Conservation (phyloP, 2,888 invertebrate genomes). For the Lissonota sp. region DNA sequence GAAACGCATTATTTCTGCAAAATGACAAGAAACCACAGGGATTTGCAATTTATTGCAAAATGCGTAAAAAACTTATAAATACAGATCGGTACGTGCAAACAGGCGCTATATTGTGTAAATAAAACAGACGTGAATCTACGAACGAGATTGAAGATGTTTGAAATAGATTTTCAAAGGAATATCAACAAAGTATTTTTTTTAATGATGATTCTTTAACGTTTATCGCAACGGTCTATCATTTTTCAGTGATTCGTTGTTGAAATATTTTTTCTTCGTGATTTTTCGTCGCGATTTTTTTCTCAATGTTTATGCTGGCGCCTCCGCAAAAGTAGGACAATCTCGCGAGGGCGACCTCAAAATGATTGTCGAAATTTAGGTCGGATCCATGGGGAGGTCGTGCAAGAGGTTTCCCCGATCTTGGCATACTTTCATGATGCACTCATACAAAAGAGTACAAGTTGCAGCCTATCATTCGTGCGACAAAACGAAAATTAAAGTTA, state of each 20-base stretch:
- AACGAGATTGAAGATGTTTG: neutral
- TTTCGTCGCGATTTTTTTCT: constrained; percentile 5
- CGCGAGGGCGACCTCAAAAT: constrained; percentile 18
- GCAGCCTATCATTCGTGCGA: constrained; percentile 25
- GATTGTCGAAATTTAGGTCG: constrained; percentile 19
- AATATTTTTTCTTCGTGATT: neutral
- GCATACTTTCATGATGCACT: constrained; percentile 31
- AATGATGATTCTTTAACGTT: too few species aligned
- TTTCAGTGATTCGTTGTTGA: too few species aligned
- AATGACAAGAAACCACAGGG: neutral
- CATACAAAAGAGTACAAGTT: constrained; percentile 22
- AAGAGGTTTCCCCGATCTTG: constrained; percentile 24
- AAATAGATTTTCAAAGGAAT: constrained; percentile 14
- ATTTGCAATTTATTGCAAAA: neutral
- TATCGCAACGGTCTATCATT: too few species aligned
- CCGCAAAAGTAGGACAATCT: constrained; percentile 24
- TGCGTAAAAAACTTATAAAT: neutral
- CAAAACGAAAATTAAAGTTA: constrained; percentile 33
- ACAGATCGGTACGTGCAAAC: neutral
- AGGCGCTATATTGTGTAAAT: neutral
- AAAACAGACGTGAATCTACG: neutral
- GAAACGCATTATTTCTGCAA: constrained; percentile 20
- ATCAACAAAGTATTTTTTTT: neutral
- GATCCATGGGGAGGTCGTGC: neutral
- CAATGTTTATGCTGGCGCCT: neutral